Evolutionary conservation across 53 echinoderm and acorn worm genomes (phyloP), one percentile per base, ranked within the genome.

Genomic region (Actinopyga echinites): DNA sequence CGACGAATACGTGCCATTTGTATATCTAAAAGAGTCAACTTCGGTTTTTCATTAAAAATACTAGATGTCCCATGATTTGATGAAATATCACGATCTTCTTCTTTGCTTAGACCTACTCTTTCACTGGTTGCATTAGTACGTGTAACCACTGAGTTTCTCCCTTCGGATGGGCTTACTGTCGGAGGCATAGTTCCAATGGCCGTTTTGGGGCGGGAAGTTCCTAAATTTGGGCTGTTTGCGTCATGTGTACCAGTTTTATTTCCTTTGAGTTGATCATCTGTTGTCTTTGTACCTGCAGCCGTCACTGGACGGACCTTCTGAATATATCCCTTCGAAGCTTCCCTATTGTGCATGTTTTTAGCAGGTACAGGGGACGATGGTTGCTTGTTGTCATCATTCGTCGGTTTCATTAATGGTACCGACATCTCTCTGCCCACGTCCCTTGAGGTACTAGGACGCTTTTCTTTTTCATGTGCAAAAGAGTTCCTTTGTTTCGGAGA

Each of bases 31-130:
- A 93, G 61, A 0, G 91, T 91, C 43, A 82, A 56, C 38, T 78
- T 79, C 40, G 85, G 87, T 44, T 77, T 85, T 43, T 93, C 90
- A 10, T 82, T 83, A 79, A 90, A 93, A 35, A 90, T 83, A 49
- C 91, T 89, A 1, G 42, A 52, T 0, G 4, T 49, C 7, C 49
- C 49, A 15, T 49, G 49, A 0, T 49, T 49, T 49, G 7, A 49
- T 17, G 2, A 7, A 0, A 10, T 49, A 2, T 49, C 49, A 15
- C 17, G 49, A 17, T 15, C 55, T 61, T 21, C 42, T 25, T 20
- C 22, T 8, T 22, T 44, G 33, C 34, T 42, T 25, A 26, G n/a
- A n/a, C n/a, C n/a, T n/a, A n/a, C 6, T 6, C 43, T 21, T 55
- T 74, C 19, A 37, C 38, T 28, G 45, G 30, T 5, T 42, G n/a